These are phyloP conservation scores for Orthonevra nobilis DNA, from an alignment of 2,888 invertebrate genomes.

Conservation along the genomic window DNA sequence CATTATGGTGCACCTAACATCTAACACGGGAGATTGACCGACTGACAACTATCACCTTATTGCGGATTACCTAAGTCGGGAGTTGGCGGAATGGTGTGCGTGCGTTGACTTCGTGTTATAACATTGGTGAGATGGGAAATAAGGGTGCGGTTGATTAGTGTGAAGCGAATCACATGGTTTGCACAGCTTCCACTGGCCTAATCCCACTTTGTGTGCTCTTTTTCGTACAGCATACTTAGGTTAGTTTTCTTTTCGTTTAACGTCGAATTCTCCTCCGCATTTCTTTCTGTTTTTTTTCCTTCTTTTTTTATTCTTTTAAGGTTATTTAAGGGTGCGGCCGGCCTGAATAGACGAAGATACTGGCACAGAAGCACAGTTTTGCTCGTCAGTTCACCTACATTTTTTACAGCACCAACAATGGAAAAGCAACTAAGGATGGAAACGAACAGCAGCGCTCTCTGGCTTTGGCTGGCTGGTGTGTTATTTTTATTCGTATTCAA, in stretches of 20 bases:
- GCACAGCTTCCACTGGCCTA: constrained; percentile 52
- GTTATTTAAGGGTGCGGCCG: constrained; percentile 72
- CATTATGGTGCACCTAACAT: constrained; percentile 24
- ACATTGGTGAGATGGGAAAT: constrained; percentile 20
- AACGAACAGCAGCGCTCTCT: constrained; percentile 6
- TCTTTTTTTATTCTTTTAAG: constrained; percentile 57
- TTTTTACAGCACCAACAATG: constrained; percentile 65
- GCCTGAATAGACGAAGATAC: constrained; percentile 66
- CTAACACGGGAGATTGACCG: constrained; percentile 35
- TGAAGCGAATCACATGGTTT: constrained; percentile 59
- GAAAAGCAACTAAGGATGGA: constrained; percentile 26
- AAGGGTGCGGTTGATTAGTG: constrained; percentile 68
- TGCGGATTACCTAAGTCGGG: too few species aligned
- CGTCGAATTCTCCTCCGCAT: constrained; percentile 11
- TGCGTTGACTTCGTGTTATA: too few species aligned
- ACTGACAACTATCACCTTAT: constrained; percentile 21
- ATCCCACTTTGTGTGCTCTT: constrained; percentile 52
- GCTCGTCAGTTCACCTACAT: constrained; percentile 66
- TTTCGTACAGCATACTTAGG: constrained; percentile 55
- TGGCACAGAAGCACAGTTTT: constrained; percentile 69
- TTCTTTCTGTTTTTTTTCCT: constrained; percentile 28
- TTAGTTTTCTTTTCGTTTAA: constrained; percentile 55
- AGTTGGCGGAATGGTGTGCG: constrained; percentile 43
- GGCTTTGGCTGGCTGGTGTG: constrained; percentile 19
- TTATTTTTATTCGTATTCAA: constrained; percentile 23